These are phyloP conservation scores for Eulemur mongoz DNA, from an alignment of 2,797 vertebrate species.

Conservation along the genomic window DNA sequence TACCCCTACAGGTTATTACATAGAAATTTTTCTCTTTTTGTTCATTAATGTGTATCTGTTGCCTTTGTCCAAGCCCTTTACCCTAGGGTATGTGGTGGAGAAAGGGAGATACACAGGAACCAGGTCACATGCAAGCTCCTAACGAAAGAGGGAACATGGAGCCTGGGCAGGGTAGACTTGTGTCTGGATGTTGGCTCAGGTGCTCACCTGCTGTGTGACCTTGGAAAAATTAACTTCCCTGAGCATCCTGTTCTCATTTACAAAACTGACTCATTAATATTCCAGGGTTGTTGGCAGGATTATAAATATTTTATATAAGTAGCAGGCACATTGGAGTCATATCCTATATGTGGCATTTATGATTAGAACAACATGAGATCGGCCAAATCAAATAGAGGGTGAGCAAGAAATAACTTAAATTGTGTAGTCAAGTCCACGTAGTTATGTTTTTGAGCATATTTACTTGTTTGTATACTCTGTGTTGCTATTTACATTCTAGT, in stretches of 20 bases:
- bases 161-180: not conserved
- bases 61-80: not conserved
- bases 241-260: constrained; percentile 18
- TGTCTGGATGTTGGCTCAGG: not conserved
- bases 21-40: not conserved
- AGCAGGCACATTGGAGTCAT: not conserved
- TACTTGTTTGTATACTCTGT: not conserved
- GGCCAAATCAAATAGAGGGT: not conserved
- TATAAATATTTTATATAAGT: not conserved
- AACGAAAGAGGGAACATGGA: not conserved
- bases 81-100: not conserved
- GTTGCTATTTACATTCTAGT: not conserved
- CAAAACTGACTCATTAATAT: not conserved
- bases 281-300: not conserved
- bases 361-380: not conserved
- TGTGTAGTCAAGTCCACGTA: not conserved
- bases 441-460: not conserved
- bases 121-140: not conserved
- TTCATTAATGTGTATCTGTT: not conserved
- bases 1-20: not conserved
- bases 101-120: not conserved
- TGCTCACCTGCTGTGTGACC: not conserved
- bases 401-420: constrained; percentile 21
- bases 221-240: not conserved
- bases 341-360: not conserved